A percentile compares a stretch with the other conserved stretches of the same genome.
These are phyloP conservation scores for Arctocebus calabarensis DNA, from an alignment of 2,797 vertebrate genomes.

Conservation along the genomic window DNA sequence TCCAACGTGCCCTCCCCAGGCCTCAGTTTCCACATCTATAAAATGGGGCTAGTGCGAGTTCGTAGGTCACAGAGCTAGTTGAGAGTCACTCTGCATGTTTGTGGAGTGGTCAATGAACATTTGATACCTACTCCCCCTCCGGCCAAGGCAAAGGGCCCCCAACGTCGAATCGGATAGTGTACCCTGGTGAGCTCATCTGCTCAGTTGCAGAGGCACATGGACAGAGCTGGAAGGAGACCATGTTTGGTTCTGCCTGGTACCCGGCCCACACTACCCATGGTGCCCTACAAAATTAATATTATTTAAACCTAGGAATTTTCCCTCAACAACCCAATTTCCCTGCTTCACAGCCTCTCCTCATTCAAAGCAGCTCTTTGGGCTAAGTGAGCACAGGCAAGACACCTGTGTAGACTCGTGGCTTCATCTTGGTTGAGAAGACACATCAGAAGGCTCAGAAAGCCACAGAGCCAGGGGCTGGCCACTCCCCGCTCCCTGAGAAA, in stretches of 20 bases:
- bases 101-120: background rate
- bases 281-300: no score
- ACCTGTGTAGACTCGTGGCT: accelerated
- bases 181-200: background rate
- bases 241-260: background rate
- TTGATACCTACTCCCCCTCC: no score
- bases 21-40: background rate
- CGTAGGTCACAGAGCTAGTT: background rate
- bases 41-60: background rate
- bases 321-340: background rate
- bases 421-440: background rate
- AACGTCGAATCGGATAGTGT: accelerated
- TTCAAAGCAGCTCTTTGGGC: background rate
- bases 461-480: background rate
- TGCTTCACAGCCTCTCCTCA: background rate
- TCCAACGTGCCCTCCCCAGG: background rate
- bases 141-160: background rate
- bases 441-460: background rate
- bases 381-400: background rate
- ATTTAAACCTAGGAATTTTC: background rate
- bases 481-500: no score
- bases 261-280: background rate
- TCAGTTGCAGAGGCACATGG: accelerated
- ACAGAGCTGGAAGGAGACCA: background rate
- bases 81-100: accelerated